phyloP scores from a whole-genome alignment of 1,140 invertebrate species.

The Rhopalosiphum padi region DNA sequence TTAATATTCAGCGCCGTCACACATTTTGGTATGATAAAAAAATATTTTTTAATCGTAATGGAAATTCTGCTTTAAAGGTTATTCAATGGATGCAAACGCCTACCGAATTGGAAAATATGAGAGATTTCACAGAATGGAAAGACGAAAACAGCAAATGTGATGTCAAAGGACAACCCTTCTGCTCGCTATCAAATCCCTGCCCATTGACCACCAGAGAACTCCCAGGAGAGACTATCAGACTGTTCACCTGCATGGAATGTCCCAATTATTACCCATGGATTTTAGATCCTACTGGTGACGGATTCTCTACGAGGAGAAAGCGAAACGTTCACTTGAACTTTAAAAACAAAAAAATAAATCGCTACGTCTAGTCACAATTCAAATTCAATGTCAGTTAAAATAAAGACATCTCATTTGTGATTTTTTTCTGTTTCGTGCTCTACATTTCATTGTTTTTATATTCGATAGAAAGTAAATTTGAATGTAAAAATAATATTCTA shows the following conservation, averaged over 20 bases:
- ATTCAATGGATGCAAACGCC: conserved; percentile 98
- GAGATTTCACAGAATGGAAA: conserved; percentile 94
- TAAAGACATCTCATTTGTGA: conserved; percentile 27
- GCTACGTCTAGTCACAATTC: background rate
- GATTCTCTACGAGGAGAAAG: conserved; percentile 77
- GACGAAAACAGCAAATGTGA: conserved; percentile 80
- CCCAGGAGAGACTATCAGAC: conserved; percentile 87
- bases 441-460: conserved; percentile 11
- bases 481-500: conserved; percentile 9
- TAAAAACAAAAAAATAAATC: conserved; percentile 41
- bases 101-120: conserved; percentile 82
- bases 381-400: background rate
- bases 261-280: conserved; percentile 96
- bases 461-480: conserved; percentile 19
- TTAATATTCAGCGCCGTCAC: too few relatives aligned
- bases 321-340: conserved; percentile 48
- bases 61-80: conserved; percentile 68
- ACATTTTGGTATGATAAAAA: too few relatives aligned
- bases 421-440: background rate
- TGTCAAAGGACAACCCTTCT: conserved; percentile 91
- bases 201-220: conserved; percentile 87
- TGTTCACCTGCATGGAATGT: conserved; percentile 95
- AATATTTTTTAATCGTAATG: background rate
- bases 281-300: conserved; percentile 92
- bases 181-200: conserved; percentile 89